Evolutionary conservation across 64 coral and sea anemone genomes (phyloP).

Genomic region (Hydrozoanthus tunicans): DNA sequence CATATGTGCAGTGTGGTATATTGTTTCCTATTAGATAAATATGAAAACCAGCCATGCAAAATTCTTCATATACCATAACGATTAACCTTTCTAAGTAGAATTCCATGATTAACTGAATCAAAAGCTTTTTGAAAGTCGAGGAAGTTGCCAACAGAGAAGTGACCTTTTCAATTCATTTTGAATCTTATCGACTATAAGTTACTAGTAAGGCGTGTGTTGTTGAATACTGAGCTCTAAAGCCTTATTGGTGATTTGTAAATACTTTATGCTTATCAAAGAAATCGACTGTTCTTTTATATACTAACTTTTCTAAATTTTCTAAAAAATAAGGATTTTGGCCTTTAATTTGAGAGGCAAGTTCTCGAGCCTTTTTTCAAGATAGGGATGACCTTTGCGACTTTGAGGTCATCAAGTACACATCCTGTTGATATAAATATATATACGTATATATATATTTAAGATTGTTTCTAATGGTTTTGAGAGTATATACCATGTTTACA

Average conservation of each 20-base stretch:
- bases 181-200: neutral
- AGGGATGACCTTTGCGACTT: neutral
- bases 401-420: neutral
- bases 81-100: neutral
- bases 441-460: no score
- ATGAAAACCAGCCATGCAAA: no score
- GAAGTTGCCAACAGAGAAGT: neutral
- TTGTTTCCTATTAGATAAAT: neutral
- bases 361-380: neutral
- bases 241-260: neutral
- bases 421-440: no score
- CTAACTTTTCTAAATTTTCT: neutral
- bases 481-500: no score
- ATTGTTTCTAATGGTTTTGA: no score
- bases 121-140: neutral
- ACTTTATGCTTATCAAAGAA: neutral
- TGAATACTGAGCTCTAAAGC: neutral
- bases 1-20: neutral
- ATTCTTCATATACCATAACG: neutral
- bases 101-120: neutral
- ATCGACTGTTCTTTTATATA: neutral
- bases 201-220: neutral
- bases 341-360: neutral
- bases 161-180: neutral
- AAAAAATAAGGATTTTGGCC: neutral